Conservation (phyloP, 2,113 vertebrate genomes). For the Nannobrachium achirus region DNA sequence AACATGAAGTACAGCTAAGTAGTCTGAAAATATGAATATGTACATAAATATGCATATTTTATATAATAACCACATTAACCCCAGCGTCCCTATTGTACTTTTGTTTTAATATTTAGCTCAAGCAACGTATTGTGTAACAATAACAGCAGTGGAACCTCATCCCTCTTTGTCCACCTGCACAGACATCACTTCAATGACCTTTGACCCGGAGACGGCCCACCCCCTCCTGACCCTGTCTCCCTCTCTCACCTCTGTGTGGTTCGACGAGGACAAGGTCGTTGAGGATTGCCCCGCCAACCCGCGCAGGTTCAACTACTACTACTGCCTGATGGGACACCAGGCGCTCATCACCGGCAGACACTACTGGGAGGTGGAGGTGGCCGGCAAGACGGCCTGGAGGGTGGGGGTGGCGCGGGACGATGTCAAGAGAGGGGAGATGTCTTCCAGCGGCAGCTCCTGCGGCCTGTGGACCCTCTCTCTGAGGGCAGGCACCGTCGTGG, state of each 20-base stretch:
- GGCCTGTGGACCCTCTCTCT: conserved; percentile 80
- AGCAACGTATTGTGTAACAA: background rate
- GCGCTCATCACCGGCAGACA: conserved; percentile 74
- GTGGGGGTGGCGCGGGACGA: conserved; percentile 76
- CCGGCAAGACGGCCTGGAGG: conserved; percentile 75
- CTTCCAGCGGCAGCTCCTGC: conserved; percentile 51
- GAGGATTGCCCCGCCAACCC: conserved; percentile 43
- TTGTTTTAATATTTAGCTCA: no score
- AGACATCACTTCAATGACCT: conserved; percentile 75
- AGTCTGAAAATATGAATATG: no score
- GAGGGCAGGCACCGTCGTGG: conserved; percentile 61
- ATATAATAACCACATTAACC: background rate
- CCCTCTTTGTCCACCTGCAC: background rate
- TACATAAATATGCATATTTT: background rate
- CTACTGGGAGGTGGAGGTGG: conserved; percentile 82
- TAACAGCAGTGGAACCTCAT: background rate
- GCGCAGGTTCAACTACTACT: conserved; percentile 76
- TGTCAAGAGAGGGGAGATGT: conserved; percentile 73
- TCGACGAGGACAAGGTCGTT: conserved; percentile 60
- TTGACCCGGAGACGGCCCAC: conserved; percentile 79
- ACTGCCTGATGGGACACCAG: conserved; percentile 66
- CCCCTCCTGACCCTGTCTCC: conserved; percentile 68
- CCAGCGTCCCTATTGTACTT: no score
- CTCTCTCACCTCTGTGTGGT: conserved; percentile 65
- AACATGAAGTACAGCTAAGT: no score